Evolutionary conservation across 1,140 invertebrate genomes (phyloP).

Genomic region (Periplaneta americana): DNA sequence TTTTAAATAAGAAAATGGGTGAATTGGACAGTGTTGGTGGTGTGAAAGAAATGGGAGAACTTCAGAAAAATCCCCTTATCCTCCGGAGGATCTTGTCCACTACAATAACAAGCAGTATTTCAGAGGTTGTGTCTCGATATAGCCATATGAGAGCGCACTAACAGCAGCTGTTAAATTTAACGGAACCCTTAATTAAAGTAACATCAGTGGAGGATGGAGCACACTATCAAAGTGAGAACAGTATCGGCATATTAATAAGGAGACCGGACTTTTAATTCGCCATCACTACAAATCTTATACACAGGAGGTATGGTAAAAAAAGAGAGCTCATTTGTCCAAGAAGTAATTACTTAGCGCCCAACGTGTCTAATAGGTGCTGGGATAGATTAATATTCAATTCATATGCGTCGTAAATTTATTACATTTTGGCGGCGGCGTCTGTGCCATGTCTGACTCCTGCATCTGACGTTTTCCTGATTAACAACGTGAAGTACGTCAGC

Average conservation of each 20-base stretch:
- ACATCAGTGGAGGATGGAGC: neutral
- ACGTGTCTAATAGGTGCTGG: neutral
- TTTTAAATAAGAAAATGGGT: no score
- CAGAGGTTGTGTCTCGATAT: no score
- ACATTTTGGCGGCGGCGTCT: no score
- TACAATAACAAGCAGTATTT: no score
- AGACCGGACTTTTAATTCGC: neutral
- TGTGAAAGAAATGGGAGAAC: no score
- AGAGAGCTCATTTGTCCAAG: neutral
- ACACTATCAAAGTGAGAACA: neutral
- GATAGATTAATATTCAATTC: neutral
- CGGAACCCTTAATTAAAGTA: neutral
- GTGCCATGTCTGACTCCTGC: no score
- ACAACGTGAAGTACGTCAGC: no score
- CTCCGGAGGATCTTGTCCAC: no score
- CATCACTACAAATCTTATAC: neutral
- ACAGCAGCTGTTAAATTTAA: neutral
- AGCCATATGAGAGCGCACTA: no score
- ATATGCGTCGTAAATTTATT: neutral
- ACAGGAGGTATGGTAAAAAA: neutral
- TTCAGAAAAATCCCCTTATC: no score
- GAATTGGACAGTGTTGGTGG: no score
- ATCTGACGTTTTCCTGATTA: no score
- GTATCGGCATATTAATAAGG: neutral
- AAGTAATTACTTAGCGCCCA: neutral